Conservation (phyloP, 2,797 vertebrate genomes). For the Loris lydekkerianus region DNA sequence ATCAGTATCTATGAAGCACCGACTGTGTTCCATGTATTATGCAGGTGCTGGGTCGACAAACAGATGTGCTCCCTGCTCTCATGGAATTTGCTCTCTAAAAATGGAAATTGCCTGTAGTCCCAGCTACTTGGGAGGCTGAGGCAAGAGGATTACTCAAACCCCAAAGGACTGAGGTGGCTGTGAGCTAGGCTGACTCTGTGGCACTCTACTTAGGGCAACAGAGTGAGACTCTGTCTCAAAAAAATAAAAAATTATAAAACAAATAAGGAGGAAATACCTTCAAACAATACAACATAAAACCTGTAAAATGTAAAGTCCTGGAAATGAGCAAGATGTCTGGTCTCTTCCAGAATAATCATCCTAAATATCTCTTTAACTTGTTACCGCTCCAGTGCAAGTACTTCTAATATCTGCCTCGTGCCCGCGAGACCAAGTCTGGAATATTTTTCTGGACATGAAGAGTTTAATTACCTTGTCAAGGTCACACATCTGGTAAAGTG, state of each 20-base stretch:
- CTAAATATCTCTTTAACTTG: neutral
- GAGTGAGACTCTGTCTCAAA: too few species aligned
- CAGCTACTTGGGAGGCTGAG: too few species aligned
- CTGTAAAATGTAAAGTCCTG: neutral
- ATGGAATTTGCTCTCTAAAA: neutral
- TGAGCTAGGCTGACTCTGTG: too few species aligned
- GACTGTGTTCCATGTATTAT: neutral
- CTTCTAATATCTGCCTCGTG: neutral
- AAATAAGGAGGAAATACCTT: neutral
- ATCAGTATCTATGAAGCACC: neutral
- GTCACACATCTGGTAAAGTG: neutral
- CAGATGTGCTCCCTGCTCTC: neutral
- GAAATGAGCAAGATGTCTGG: neutral
- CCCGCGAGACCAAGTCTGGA: neutral
- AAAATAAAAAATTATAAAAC: too few species aligned
- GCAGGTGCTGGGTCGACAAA: neutral
- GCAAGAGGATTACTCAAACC: too few species aligned
- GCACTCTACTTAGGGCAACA: too few species aligned
- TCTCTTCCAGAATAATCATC: neutral
- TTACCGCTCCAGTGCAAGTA: neutral
- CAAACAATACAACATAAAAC: neutral
- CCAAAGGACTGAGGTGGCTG: too few species aligned
- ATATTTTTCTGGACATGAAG: neutral
- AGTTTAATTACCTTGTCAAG: conserved; percentile 26
- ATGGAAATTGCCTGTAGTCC: too few species aligned